Percentiles rank a stretch among this genome's conserved stretches.
Conservation (phyloP, 1,140 invertebrate genomes). For the Drosophila lacteicornis region DNA sequence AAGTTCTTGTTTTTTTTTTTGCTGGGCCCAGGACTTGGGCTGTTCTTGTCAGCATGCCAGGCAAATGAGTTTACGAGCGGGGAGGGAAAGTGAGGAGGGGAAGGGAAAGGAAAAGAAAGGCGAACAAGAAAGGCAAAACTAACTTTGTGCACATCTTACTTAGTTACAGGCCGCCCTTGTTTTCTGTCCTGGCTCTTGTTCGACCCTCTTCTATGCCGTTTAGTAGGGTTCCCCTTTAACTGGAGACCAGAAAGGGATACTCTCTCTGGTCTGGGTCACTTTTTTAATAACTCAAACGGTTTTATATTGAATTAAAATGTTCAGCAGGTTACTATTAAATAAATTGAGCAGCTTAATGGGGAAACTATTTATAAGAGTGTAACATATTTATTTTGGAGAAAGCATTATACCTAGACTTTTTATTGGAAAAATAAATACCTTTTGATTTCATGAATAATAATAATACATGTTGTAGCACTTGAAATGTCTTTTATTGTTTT, state of each 20-base stretch:
- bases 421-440: too few species aligned
- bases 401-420: background rate
- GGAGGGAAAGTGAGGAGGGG: constrained; percentile 22
- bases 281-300: background rate
- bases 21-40: constrained; percentile 22
- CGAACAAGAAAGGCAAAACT: constrained; percentile 60
- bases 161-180: constrained; percentile 35
- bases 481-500: background rate
- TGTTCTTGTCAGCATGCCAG: constrained; percentile 49
- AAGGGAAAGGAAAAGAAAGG: constrained; percentile 27
- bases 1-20: constrained; percentile 14
- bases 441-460: too few species aligned
- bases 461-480: background rate
- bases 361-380: background rate
- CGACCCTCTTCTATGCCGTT: constrained; percentile 18
- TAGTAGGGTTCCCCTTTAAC: constrained; percentile 10
- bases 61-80: constrained; percentile 68
- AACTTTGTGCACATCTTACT: constrained; percentile 66
- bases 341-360: too few species aligned
- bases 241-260: constrained; percentile 29
- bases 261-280: constrained; percentile 17
- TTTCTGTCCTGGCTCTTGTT: constrained; percentile 27
- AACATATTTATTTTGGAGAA: background rate
- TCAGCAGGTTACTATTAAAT: background rate
- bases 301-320: background rate